Conservation (phyloP, 2,113 vertebrate genomes). For the Synodontis membranacea region DNA sequence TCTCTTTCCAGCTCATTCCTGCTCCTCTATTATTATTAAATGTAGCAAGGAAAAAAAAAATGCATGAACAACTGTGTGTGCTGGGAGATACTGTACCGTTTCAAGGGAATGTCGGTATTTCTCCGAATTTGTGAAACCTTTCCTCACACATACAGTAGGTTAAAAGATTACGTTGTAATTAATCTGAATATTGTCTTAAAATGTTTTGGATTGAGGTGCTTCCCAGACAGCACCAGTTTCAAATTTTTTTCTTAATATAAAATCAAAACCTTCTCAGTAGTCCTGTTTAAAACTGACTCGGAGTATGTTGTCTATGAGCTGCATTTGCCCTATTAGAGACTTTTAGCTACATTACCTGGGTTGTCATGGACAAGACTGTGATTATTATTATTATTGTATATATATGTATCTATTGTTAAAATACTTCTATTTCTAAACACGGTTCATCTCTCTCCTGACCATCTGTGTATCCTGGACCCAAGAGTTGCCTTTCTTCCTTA, state of each 20-base stretch:
- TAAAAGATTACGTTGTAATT: neutral
- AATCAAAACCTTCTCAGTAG: neutral
- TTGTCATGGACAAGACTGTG: neutral
- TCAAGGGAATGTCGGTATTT: neutral
- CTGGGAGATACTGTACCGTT: neutral
- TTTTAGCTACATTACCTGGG: neutral
- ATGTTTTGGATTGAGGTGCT: neutral
- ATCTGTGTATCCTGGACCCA: neutral
- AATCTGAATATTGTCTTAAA: neutral
- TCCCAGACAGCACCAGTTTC: neutral
- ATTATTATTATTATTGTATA: neutral
- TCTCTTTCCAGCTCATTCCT: neutral
- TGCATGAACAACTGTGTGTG: neutral
- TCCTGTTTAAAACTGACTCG: neutral
- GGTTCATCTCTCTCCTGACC: neutral
- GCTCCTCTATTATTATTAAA: neutral
- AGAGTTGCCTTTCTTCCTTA: neutral
- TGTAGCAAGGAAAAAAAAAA: neutral
- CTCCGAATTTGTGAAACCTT: neutral
- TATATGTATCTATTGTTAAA: neutral
- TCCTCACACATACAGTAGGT: no score
- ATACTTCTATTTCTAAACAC: neutral
- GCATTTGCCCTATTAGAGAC: neutral
- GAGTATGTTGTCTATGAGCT: neutral
- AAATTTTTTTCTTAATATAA: neutral